phyloP scores from a whole-genome alignment of 1,140 invertebrate species.

The Trichogramma pretiosum region DNA sequence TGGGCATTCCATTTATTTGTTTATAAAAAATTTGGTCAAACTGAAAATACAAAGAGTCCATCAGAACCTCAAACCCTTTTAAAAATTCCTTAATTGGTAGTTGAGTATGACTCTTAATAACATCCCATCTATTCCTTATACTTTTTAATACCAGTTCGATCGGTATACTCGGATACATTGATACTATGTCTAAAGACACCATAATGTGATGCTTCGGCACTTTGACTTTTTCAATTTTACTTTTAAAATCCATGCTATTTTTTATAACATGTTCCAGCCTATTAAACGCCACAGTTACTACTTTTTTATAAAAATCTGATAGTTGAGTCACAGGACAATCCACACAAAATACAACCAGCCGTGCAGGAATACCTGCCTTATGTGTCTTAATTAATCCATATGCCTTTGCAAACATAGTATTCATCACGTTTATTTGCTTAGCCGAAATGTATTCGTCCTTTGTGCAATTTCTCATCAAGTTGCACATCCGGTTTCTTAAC shows the following conservation, averaged over 20 bases:
- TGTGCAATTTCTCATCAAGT: no score
- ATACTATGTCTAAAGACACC: not conserved
- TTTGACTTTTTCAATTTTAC: not conserved
- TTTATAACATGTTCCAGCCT: not conserved
- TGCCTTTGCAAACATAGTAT: not conserved
- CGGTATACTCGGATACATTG: not conserved
- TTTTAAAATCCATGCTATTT: not conserved
- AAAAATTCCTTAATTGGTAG: not conserved
- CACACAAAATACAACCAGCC: not conserved
- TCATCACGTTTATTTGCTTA: no score
- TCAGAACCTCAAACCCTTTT: not conserved
- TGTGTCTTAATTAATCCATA: not conserved
- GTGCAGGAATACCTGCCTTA: not conserved
- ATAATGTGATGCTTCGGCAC: not conserved
- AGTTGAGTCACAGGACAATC: not conserved
- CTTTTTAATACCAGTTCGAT: not conserved
- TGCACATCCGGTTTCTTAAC: no score
- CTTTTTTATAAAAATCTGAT: not conserved
- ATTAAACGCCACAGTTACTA: not conserved
- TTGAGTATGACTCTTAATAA: conserved; percentile 1
- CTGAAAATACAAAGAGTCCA: not conserved
- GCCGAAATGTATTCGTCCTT: no score
- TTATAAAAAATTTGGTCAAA: not conserved
- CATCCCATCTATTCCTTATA: not conserved
- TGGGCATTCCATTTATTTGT: not conserved